These are phyloP conservation scores for Mallotus villosus DNA, from an alignment of 2,797 vertebrate genomes.

Conservation along the genomic window DNA sequence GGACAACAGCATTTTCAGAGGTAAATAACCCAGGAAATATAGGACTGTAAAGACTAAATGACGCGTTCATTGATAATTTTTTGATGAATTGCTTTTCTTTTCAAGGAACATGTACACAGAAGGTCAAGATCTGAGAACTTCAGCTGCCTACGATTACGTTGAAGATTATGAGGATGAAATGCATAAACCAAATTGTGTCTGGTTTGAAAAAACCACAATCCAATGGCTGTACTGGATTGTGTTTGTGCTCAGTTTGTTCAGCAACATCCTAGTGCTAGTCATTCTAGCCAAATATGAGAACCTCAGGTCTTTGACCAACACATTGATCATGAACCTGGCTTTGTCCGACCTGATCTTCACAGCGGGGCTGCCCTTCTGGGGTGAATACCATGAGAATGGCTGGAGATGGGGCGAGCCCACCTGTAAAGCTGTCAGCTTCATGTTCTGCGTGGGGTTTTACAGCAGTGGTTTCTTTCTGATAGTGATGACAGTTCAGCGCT, in stretches of 20 bases:
- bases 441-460: constrained; percentile 87
- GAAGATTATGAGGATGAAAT: neutral
- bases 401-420: constrained; percentile 80
- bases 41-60: neutral
- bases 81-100: too few relatives aligned
- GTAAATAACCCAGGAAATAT: too few relatives aligned
- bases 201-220: constrained; percentile 62
- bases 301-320: constrained; percentile 83
- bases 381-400: constrained; percentile 62
- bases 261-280: constrained; percentile 84
- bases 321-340: constrained; percentile 89
- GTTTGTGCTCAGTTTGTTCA: constrained; percentile 82
- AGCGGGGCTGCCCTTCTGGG: constrained; percentile 84
- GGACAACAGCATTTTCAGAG: too few relatives aligned
- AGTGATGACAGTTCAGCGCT: constrained; percentile 86
- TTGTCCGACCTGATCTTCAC: constrained; percentile 88
- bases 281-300: constrained; percentile 86
- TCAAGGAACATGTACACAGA: constrained; percentile 30
- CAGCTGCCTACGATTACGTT: neutral
- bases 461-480: constrained; percentile 87
- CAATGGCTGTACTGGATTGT: constrained; percentile 75
- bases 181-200: constrained; percentile 65
- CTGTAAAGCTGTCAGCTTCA: constrained; percentile 79
- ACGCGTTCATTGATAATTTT: neutral
- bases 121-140: neutral